Conservation (phyloP, 2,797 vertebrate species). For the Margarornis squamiger region DNA sequence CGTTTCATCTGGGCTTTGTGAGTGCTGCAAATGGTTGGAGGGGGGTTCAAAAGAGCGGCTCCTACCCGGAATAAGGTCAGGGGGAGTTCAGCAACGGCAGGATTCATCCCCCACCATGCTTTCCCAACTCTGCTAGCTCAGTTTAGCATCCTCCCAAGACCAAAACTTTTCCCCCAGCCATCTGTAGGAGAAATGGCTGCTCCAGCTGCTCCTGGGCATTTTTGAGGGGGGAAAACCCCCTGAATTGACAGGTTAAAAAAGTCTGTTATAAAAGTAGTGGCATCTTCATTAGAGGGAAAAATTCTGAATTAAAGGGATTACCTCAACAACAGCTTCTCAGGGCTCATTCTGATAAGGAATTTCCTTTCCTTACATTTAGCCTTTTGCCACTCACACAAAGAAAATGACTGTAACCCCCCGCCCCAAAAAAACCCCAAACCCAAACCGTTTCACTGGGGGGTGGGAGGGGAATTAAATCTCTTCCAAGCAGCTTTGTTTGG, state of each 20-base stretch:
- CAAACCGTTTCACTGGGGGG: not conserved
- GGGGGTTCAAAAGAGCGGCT: conserved; percentile 13
- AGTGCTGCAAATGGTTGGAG: not conserved
- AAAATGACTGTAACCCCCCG: not conserved
- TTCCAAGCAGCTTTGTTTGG: not conserved
- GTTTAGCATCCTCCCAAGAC: not conserved
- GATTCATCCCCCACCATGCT: not conserved
- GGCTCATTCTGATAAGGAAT: not conserved
- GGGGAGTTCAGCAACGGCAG: conserved; percentile 18
- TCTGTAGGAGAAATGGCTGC: not conserved
- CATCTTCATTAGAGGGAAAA: not conserved
- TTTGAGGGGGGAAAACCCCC: not conserved
- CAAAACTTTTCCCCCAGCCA: not conserved
- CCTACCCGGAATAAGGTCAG: not conserved
- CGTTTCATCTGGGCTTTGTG: not conserved
- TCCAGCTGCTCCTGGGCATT: not conserved
- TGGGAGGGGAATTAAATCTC: fast-evolving
- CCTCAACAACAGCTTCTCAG: not conserved
- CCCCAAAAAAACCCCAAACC: not conserved
- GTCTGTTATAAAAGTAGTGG: fast-evolving
- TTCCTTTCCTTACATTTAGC: fast-evolving
- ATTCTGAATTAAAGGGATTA: not conserved
- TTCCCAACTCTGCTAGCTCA: not conserved
- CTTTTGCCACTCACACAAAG: not conserved
- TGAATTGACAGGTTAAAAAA: not conserved